Evolutionary conservation across 2,113 vertebrate species (phyloP).

Genomic region (Pseudopodoces humilis): DNA sequence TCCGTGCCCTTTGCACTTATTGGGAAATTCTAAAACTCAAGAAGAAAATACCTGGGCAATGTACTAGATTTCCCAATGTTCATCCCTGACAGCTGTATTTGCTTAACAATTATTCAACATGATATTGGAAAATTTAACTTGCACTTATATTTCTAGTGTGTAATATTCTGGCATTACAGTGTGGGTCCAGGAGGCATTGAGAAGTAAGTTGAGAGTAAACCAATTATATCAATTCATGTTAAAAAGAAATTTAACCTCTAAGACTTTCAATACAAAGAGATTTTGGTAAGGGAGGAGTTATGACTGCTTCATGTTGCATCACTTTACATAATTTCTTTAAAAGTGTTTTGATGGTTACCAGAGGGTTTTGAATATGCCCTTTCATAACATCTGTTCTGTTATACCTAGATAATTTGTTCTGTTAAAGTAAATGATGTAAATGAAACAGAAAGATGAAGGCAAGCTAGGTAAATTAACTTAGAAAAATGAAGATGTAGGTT

Average conservation of each 20-base stretch:
- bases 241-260: neutral
- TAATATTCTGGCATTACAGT: neutral
- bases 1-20: neutral
- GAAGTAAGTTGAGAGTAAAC: neutral
- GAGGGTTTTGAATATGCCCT: neutral
- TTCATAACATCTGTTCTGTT: conserved; percentile 25
- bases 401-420: neutral
- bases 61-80: neutral
- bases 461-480: conserved; percentile 13
- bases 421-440: conserved; percentile 13
- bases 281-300: neutral
- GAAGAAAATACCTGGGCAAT: conserved; percentile 3
- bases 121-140: neutral
- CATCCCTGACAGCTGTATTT: neutral
- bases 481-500: neutral
- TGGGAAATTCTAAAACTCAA: neutral
- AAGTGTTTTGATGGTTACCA: conserved; percentile 16
- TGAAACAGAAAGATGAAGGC: conserved; percentile 16
- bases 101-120: neutral
- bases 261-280: neutral
- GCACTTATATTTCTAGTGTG: neutral
- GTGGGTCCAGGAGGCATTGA: neutral
- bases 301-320: neutral
- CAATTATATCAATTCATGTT: neutral
- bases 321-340: neutral